Evolutionary conservation across 2,113 vertebrate species (phyloP).

Genomic region (Serilophus lunatus): DNA sequence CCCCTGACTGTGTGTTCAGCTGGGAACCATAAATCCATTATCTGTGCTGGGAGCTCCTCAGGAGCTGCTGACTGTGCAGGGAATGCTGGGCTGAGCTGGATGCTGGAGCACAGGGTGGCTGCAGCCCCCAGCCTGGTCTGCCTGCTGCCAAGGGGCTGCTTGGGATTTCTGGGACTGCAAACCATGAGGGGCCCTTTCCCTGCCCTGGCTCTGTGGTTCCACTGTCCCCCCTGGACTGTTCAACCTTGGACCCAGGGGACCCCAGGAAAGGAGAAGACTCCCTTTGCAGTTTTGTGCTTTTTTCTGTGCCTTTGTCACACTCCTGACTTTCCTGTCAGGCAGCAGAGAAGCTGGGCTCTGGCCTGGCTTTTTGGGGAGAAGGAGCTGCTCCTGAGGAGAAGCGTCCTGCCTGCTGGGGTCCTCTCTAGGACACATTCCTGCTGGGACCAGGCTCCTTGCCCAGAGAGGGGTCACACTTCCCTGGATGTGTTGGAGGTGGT

Average conservation of each 20-base stretch:
- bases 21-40: neutral
- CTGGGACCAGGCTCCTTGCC: neutral
- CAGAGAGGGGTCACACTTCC: neutral
- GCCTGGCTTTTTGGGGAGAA: neutral
- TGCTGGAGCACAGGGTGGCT: neutral
- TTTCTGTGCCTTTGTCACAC: neutral
- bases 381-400: neutral
- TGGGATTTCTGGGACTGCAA: rapidly evolving
- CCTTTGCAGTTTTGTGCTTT: neutral
- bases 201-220: neutral
- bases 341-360: neutral
- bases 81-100: neutral
- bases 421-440: neutral
- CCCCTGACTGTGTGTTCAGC: rapidly evolving
- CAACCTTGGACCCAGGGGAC: neutral
- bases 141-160: rapidly evolving
- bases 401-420: neutral
- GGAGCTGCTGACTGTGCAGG: neutral
- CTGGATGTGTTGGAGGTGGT: rapidly evolving
- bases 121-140: neutral
- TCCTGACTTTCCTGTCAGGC: rapidly evolving
- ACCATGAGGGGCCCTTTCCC: too few species aligned
- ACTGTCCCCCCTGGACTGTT: neutral
- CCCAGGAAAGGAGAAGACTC: neutral
- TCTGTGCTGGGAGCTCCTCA: neutral